Conservation (phyloP, 2,797 vertebrate genomes). For the Danio aesculapii region DNA sequence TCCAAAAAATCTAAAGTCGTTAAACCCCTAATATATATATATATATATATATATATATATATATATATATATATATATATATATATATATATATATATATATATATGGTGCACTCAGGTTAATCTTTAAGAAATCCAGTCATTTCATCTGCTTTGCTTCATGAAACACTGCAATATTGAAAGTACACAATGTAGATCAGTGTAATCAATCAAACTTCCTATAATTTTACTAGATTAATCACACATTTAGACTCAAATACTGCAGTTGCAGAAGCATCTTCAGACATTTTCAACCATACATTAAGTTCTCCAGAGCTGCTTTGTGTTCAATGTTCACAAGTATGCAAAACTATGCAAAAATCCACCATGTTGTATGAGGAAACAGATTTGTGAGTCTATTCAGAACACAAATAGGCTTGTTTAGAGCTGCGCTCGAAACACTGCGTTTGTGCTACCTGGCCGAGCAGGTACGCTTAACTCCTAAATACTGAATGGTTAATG, state of each 20-base stretch:
- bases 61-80: too few species aligned
- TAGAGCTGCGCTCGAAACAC: neutral
- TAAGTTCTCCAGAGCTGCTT: neutral
- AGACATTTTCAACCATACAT: neutral
- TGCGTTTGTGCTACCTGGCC: neutral
- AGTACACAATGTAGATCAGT: too few species aligned
- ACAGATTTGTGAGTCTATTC: neutral
- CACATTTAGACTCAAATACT: neutral
- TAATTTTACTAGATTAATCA: neutral
- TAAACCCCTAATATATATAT: too few species aligned
- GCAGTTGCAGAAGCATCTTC: neutral
- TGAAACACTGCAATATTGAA: neutral
- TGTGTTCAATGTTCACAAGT: conserved; percentile 12
- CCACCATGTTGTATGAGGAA: conserved; percentile 8
- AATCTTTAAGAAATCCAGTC: too few species aligned
- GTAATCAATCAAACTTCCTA: too few species aligned
- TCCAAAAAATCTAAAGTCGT: too few species aligned
- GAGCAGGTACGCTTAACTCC: neutral
- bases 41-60: too few species aligned
- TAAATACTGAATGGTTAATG: neutral
- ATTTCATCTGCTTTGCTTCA: too few species aligned
- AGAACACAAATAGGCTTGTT: neutral
- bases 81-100: too few species aligned
- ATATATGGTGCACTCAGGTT: too few species aligned
- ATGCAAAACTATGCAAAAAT: conserved; percentile 47